Evolutionary conservation across 2,888 invertebrate species (phyloP).

Genomic region (Alentia gelatinosa): DNA sequence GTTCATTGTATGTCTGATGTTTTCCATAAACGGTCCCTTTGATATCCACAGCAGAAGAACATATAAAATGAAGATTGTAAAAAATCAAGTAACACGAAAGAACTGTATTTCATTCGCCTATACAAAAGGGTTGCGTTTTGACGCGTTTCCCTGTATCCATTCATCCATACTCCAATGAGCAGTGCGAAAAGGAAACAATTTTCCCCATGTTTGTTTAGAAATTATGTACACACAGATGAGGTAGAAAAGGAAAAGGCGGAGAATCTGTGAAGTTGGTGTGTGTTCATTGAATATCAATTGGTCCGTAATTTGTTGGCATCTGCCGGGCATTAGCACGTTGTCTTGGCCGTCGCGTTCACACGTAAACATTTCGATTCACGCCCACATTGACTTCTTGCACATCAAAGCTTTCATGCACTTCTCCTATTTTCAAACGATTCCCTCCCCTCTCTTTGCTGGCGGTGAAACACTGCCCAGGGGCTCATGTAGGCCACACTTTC

Average conservation of each 20-base stretch:
- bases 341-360: constrained; percentile 37
- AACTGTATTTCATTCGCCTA: neutral
- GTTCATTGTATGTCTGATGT: too few relatives aligned
- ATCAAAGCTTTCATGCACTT: constrained; percentile 44
- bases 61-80: too few relatives aligned
- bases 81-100: too few relatives aligned
- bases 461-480: constrained; percentile 30
- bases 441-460: neutral
- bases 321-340: constrained; percentile 34
- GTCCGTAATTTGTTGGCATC: constrained; percentile 14
- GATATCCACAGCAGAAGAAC: too few relatives aligned
- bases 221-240: neutral
- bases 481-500: constrained; percentile 19
- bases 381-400: constrained; percentile 36
- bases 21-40: too few relatives aligned
- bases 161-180: neutral
- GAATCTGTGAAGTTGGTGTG: constrained; percentile 32
- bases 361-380: constrained; percentile 40
- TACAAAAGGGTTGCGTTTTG: neutral
- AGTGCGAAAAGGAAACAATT: neutral
- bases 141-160: neutral
- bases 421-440: constrained; percentile 47
- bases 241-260: neutral
- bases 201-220: constrained; percentile 18
- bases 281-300: constrained; percentile 43